Percentiles rank a stretch among this genome's conserved stretches.
These are phyloP conservation scores for Quadriops clusia DNA, from an alignment of 2,888 invertebrate species.

Conservation along the genomic window DNA sequence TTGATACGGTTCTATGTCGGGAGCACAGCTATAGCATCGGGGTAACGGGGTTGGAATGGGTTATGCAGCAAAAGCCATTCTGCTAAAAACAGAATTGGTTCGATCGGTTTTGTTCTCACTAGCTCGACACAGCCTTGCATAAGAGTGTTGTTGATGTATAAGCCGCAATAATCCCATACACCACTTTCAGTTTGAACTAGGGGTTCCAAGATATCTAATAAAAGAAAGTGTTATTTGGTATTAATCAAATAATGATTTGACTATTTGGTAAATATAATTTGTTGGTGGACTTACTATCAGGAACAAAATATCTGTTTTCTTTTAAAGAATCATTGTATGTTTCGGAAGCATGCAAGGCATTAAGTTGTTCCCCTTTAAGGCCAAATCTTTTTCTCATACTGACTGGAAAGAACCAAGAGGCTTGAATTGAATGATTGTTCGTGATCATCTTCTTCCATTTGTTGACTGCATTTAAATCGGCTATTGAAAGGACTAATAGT, in stretches of 20 bases:
- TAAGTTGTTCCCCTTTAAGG: slow-evolving; percentile 47
- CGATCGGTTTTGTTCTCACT: slow-evolving; percentile 56
- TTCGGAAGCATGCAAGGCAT: slow-evolving; percentile 72
- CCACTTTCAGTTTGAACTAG: slow-evolving; percentile 46
- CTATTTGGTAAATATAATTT: too few species aligned
- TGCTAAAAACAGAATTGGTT: slow-evolving; percentile 68
- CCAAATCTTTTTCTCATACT: slow-evolving; percentile 64
- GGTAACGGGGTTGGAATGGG: slow-evolving; percentile 54
- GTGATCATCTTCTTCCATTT: slow-evolving; percentile 66
- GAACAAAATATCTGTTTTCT: slow-evolving; percentile 84
- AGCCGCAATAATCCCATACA: slow-evolving; percentile 57
- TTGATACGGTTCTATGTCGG: slow-evolving; percentile 28
- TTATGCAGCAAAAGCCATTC: slow-evolving; percentile 65
- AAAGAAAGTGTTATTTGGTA: slow-evolving; percentile 17
- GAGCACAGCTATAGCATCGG: slow-evolving; percentile 26
- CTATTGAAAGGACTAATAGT: slow-evolving; percentile 57
- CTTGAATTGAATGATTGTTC: slow-evolving; percentile 52
- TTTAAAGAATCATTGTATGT: slow-evolving; percentile 50
- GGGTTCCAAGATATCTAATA: slow-evolving; percentile 71
- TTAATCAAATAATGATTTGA: too few species aligned
- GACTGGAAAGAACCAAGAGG: slow-evolving; percentile 57
- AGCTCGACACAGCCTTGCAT: slow-evolving; percentile 50
- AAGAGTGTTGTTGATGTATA: slow-evolving; percentile 53
- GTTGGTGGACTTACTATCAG: slow-evolving; percentile 64
- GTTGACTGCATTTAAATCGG: slow-evolving; percentile 55